These are phyloP conservation scores for Hydrozoanthus gracilis DNA, from an alignment of 92 coral and sea anemone genomes.

Conservation along the genomic window DNA sequence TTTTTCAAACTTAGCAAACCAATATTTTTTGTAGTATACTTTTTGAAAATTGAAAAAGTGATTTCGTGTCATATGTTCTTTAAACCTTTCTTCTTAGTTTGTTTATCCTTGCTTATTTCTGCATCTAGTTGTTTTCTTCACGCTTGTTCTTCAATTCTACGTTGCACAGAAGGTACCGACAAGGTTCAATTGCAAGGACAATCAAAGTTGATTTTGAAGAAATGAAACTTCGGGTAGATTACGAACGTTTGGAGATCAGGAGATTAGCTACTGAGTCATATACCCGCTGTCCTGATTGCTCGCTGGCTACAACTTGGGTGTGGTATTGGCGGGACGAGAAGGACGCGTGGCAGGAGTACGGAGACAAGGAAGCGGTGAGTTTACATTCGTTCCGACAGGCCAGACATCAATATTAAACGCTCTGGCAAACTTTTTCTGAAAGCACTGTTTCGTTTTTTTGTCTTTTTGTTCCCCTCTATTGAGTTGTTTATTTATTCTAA, in stretches of 20 bases:
- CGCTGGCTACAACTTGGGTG: constrained; percentile 80
- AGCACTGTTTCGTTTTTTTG: no score
- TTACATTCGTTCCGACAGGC: no score
- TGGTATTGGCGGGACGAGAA: constrained; percentile 87
- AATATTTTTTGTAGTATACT: no score
- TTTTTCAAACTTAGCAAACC: no score
- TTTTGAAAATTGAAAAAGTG: no score
- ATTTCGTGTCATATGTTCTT: no score
- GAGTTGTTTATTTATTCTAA: no score
- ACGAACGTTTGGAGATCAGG: constrained; percentile 75
- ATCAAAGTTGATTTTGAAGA: constrained; percentile 73
- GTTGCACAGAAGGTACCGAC: constrained; percentile 4
- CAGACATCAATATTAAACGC: no score
- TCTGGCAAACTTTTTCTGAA: no score
- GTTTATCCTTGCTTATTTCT: no score
- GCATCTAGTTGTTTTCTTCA: background rate
- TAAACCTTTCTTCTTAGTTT: no score
- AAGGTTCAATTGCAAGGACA: background rate
- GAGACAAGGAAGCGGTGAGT: constrained; percentile 36
- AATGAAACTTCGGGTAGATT: constrained; percentile 68
- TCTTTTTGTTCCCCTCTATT: no score
- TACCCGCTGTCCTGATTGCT: constrained; percentile 49
- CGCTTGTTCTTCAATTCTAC: background rate
- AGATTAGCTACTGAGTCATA: constrained; percentile 77
- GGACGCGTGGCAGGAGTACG: constrained; percentile 79